Conservation (phyloP, 2,888 invertebrate species). For the Agrotis clavis region DNA sequence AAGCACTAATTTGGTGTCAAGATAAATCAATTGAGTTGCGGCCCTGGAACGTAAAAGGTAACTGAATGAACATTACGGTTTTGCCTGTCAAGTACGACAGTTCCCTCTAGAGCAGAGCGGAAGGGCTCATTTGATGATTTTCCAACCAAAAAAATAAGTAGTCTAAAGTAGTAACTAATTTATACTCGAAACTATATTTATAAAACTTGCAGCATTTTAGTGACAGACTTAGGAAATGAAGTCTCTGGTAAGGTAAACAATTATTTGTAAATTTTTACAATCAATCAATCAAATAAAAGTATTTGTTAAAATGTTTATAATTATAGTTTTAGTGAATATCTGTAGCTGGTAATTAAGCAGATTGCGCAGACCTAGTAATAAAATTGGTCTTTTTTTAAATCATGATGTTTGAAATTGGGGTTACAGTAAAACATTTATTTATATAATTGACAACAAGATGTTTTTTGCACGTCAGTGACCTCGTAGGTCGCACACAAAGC, state of each 20-base stretch:
- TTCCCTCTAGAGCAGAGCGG: no score
- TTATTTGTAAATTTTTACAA: neutral
- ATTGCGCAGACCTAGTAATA: neutral
- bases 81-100: no score
- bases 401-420: neutral
- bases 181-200: no score
- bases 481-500: conserved; percentile 19
- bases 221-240: neutral
- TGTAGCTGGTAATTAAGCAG: neutral
- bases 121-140: no score
- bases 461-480: conserved; percentile 46
- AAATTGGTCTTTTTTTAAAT: no score
- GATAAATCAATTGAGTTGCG: neutral
- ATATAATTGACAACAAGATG: conserved; percentile 6
- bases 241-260: no score
- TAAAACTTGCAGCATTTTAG: neutral
- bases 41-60: no score
- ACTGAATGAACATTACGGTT: no score
- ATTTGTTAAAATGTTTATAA: neutral
- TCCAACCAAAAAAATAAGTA: no score
- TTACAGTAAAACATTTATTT: neutral
- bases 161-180: no score
- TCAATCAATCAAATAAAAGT: no score
- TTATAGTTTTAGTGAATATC: neutral
- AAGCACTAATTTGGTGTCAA: conserved; percentile 1